These are phyloP conservation scores for Rhingia rostrata DNA, from an alignment of 2,888 invertebrate species.

Conservation along the genomic window DNA sequence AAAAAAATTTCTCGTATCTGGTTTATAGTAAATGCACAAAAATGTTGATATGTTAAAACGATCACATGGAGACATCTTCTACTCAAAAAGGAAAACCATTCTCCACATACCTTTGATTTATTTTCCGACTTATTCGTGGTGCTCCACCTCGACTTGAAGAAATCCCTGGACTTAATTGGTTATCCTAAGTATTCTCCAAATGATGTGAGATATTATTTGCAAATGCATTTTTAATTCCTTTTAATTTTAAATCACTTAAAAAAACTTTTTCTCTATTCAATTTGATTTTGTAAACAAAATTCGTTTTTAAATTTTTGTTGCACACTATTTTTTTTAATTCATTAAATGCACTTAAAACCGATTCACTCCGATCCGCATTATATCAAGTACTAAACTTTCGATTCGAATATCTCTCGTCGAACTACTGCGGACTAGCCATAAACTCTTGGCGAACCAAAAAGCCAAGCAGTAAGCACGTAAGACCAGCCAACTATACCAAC, in stretches of 20 bases:
- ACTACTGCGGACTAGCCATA: slow-evolving; percentile 37
- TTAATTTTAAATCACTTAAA: slow-evolving; percentile 14
- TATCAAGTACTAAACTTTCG: slow-evolving; percentile 72
- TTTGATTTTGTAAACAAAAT: background rate
- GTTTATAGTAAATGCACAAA: slow-evolving; percentile 18
- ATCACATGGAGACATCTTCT: too few species aligned
- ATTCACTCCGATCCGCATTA: slow-evolving; percentile 68
- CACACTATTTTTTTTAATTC: slow-evolving; percentile 49
- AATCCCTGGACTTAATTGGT: slow-evolving; percentile 56
- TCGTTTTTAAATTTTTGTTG: slow-evolving; percentile 73
- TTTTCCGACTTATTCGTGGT: background rate
- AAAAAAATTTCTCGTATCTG: slow-evolving; percentile 50
- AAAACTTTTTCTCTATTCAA: slow-evolving; percentile 4
- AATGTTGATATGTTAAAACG: too few species aligned
- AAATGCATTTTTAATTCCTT: slow-evolving; percentile 49
- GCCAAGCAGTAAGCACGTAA: slow-evolving; percentile 25
- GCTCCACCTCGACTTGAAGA: slow-evolving; percentile 22
- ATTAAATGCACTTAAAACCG: slow-evolving; percentile 64
- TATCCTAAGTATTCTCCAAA: slow-evolving; percentile 57
- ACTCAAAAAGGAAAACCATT: background rate
- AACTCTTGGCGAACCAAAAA: slow-evolving; percentile 39
- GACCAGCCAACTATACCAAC: slow-evolving; percentile 26
- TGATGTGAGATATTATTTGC: slow-evolving; percentile 11
- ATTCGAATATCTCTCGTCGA: slow-evolving; percentile 55
- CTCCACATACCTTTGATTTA: slow-evolving; percentile 48